These are phyloP conservation scores for Cantharis rustica DNA, from an alignment of 2,888 invertebrate species.

Conservation along the genomic window DNA sequence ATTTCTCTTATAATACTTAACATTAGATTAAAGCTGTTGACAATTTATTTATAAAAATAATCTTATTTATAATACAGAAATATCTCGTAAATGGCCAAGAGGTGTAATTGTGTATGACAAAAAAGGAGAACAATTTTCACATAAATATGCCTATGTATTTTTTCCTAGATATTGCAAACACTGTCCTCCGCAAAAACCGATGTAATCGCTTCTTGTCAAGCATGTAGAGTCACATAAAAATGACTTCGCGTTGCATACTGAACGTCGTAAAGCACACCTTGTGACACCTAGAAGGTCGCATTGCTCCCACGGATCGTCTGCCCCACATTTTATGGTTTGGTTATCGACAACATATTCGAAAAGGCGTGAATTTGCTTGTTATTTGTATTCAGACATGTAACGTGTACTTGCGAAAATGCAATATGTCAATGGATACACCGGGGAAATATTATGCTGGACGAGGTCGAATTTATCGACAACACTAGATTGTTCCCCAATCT, in stretches of 20 bases:
- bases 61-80: constrained; percentile 22
- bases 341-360: constrained; percentile 36
- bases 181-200: constrained; percentile 47
- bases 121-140: constrained; percentile 29
- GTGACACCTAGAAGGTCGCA: constrained; percentile 50
- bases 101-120: constrained; percentile 23
- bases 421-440: constrained; percentile 51
- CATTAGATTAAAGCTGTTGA: constrained; percentile 21
- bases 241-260: constrained; percentile 46
- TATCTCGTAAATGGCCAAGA: constrained; percentile 10
- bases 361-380: constrained; percentile 41
- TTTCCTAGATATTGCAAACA: constrained; percentile 18
- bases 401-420: constrained; percentile 50
- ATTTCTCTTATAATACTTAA: constrained; percentile 12
- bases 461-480: constrained; percentile 56
- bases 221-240: constrained; percentile 50
- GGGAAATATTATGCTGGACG: constrained; percentile 56
- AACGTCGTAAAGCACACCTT: constrained; percentile 48
- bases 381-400: constrained; percentile 46
- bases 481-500: constrained; percentile 56
- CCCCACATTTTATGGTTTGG: constrained; percentile 48
- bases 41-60: constrained; percentile 19
- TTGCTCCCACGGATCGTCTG: constrained; percentile 48
- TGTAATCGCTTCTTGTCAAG: constrained; percentile 50
- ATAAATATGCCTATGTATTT: constrained; percentile 25